A percentile compares a stretch with the other conserved stretches of the same genome.
phyloP scores from a whole-genome alignment of 2,113 vertebrate species.

The Xenus cinereus region DNA sequence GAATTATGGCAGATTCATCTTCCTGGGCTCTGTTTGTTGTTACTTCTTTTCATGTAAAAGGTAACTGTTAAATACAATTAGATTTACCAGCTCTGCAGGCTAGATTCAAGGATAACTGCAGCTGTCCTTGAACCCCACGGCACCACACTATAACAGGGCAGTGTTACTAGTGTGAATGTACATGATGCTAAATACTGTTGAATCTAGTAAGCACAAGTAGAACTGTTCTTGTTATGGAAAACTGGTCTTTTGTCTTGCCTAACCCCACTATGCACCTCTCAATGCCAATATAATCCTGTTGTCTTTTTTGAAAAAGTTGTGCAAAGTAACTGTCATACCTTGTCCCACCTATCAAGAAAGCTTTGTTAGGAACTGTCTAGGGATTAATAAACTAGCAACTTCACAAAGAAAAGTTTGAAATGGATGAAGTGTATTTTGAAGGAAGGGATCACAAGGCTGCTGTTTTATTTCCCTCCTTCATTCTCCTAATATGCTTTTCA shows the following conservation, averaged over 20 bases:
- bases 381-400: background rate
- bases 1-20: background rate
- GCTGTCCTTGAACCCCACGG: background rate
- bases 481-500: background rate
- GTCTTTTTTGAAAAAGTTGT: background rate
- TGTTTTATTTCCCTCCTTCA: background rate
- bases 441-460: background rate
- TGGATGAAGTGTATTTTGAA: background rate
- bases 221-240: background rate
- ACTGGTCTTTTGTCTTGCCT: background rate
- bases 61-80: background rate
- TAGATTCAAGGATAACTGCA: background rate
- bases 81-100: background rate
- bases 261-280: background rate
- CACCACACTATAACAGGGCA: background rate
- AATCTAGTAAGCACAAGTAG: background rate
- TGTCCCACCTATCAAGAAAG: background rate
- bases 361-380: background rate
- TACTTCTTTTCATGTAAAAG: background rate
- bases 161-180: background rate
- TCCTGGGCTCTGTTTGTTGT: background rate
- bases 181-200: background rate
- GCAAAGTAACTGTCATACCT: background rate
- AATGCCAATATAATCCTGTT: background rate
- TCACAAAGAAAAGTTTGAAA: background rate